A percentile compares a stretch with the other conserved stretches of the same genome.
phyloP scores from a whole-genome alignment of 2,797 vertebrate species.

The Peromyscus aztecus region DNA sequence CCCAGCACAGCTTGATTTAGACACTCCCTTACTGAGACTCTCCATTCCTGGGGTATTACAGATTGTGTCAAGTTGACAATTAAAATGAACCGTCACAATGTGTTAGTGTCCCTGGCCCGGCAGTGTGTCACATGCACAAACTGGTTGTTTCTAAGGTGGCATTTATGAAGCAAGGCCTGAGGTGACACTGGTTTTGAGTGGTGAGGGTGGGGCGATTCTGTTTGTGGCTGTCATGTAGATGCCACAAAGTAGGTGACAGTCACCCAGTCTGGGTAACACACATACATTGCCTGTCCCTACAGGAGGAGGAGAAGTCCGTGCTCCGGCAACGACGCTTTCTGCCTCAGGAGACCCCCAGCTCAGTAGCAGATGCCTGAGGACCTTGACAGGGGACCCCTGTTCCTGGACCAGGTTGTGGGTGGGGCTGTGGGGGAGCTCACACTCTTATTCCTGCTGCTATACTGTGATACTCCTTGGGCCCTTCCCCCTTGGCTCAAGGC shows the following conservation, averaged over 20 bases:
- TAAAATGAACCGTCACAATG: background rate
- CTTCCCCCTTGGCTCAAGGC: background rate
- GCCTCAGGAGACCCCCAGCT: constrained; percentile 54
- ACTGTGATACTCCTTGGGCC: background rate
- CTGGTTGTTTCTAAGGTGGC: background rate
- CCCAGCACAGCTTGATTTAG: background rate
- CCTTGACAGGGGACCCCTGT: fast-evolving
- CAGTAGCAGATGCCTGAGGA: constrained; percentile 44
- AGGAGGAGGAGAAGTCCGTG: constrained; percentile 83
- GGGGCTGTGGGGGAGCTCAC: background rate
- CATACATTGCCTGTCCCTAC: background rate
- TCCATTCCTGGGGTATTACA: background rate
- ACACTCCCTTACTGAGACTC: background rate
- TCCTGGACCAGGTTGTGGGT: background rate
- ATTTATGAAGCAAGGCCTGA: background rate
- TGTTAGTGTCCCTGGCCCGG: background rate
- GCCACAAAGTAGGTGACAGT: fast-evolving
- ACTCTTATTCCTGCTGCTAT: constrained; percentile 63
- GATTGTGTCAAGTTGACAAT: background rate
- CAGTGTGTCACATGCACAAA: background rate
- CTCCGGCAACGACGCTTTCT: constrained; percentile 79
- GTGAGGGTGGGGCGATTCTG: background rate
- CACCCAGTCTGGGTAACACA: background rate
- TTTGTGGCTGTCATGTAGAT: background rate
- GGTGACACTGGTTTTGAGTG: background rate